These are phyloP conservation scores for Acanthosoma haemorrhoidale DNA, from an alignment of 2,888 invertebrate species.

Conservation along the genomic window DNA sequence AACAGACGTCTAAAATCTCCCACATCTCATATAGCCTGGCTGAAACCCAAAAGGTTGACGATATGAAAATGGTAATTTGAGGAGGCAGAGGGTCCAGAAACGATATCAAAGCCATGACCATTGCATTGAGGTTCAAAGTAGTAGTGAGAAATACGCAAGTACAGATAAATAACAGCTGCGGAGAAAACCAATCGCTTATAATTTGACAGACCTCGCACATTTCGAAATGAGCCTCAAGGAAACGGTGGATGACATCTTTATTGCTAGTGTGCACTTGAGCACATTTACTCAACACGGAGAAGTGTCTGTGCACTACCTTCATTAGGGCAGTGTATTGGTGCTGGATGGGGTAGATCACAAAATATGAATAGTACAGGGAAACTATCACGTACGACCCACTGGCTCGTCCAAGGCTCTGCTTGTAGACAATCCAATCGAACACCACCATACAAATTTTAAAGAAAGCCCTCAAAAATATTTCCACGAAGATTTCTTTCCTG, in stretches of 20 bases:
- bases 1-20: not conserved
- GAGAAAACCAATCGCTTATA: not conserved
- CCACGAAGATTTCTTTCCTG: not conserved
- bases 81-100: conserved; percentile 14
- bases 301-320: not conserved
- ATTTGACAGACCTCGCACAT: not conserved
- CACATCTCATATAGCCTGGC: conserved; percentile 6
- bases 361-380: not conserved
- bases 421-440: conserved; percentile 13
- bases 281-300: not conserved
- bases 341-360: not conserved
- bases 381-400: not conserved
- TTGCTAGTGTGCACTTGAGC: not conserved
- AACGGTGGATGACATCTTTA: not conserved
- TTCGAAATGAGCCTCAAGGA: not conserved
- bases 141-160: not conserved
- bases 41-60: conserved; percentile 6
- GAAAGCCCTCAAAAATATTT: conserved; percentile 2
- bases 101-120: conserved; percentile 13
- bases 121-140: not conserved
- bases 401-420: not conserved
- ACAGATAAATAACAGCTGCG: not conserved
- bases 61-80: conserved; percentile 15
- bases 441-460: conserved; percentile 1
- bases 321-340: conserved; percentile 1